Percentiles rank a stretch among this genome's conserved stretches.
phyloP scores from a whole-genome alignment of 1,140 invertebrate species.

The Aphelenchoides avenae region DNA sequence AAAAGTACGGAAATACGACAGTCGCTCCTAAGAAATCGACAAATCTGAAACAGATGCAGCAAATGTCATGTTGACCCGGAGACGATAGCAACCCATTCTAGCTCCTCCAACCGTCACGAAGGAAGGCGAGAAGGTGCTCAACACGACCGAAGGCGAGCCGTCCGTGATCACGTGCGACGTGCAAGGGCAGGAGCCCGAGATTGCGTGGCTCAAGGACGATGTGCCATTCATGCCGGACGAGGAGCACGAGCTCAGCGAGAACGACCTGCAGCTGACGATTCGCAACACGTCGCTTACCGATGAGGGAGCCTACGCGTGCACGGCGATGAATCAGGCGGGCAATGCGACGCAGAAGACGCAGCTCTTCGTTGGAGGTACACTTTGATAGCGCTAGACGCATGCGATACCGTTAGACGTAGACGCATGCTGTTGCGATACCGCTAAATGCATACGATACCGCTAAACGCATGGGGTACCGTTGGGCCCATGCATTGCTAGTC shows the following conservation, averaged over 20 bases:
- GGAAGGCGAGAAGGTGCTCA: slow-evolving; percentile 35
- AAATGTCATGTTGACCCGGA: too few species aligned
- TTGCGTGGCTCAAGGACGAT: slow-evolving; percentile 41
- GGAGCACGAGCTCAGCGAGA: background rate
- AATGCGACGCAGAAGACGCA: slow-evolving; percentile 27
- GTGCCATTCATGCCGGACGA: slow-evolving; percentile 2
- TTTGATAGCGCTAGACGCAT: too few species aligned
- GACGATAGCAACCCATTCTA: slow-evolving; percentile 13
- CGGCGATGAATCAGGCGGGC: slow-evolving; percentile 57
- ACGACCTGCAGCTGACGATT: slow-evolving; percentile 49
- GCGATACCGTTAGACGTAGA: too few species aligned
- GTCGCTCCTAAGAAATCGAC: too few species aligned
- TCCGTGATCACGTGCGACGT: slow-evolving; percentile 40
- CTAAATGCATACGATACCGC: too few species aligned
- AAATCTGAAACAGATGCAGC: too few species aligned
- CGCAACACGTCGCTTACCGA: slow-evolving; percentile 46
- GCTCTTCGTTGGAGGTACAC: slow-evolving; percentile 50
- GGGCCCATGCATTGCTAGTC: too few species aligned
- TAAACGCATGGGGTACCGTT: too few species aligned
- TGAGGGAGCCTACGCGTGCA: slow-evolving; percentile 60
- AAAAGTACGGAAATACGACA: too few species aligned
- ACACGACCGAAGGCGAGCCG: slow-evolving; percentile 46
- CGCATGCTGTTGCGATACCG: too few species aligned
- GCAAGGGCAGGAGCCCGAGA: slow-evolving; percentile 25
- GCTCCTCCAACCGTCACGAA: slow-evolving; percentile 34